Conservation (phyloP, 1,140 invertebrate species). For the Latrodectus geometricus region DNA sequence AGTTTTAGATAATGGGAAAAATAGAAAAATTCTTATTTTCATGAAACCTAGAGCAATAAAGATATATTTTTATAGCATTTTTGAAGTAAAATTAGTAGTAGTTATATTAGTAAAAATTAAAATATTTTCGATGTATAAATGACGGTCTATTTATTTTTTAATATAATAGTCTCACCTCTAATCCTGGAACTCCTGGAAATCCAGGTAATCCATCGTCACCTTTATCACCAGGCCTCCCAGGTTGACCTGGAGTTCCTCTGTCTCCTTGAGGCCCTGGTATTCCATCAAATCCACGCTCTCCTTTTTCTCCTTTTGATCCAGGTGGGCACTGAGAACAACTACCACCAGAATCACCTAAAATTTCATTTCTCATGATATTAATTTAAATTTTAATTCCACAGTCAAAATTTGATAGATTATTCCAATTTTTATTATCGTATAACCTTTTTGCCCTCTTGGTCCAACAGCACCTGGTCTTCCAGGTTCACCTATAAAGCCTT, state of each 20-base stretch:
- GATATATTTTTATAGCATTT: too few relatives aligned
- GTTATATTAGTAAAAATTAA: too few relatives aligned
- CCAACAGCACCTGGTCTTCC: constrained; percentile 72
- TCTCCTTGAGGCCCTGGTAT: constrained; percentile 73
- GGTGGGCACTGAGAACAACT: constrained; percentile 72
- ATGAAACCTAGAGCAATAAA: too few relatives aligned
- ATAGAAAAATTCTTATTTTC: too few relatives aligned
- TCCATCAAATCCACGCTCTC: constrained; percentile 74
- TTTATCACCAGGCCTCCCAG: constrained; percentile 75
- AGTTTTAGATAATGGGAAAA: too few relatives aligned
- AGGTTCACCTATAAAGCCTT: constrained; percentile 41
- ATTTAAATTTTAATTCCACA: neutral
- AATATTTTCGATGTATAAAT: too few relatives aligned
- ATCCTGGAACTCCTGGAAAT: constrained; percentile 23
- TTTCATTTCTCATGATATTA: neutral
- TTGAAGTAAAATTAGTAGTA: too few relatives aligned
- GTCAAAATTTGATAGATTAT: neutral
- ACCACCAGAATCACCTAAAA: constrained; percentile 34
- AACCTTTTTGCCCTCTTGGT: constrained; percentile 68
- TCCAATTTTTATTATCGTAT: neutral
- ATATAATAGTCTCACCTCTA: constrained; percentile 8
- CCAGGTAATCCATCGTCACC: constrained; percentile 77
- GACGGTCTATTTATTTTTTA: too few relatives aligned
- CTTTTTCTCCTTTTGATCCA: constrained; percentile 76
- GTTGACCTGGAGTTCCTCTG: constrained; percentile 72